Base-by-base conservation (phyloP, 2,113 vertebrate genomes). In the Gavia stellata region DNA sequence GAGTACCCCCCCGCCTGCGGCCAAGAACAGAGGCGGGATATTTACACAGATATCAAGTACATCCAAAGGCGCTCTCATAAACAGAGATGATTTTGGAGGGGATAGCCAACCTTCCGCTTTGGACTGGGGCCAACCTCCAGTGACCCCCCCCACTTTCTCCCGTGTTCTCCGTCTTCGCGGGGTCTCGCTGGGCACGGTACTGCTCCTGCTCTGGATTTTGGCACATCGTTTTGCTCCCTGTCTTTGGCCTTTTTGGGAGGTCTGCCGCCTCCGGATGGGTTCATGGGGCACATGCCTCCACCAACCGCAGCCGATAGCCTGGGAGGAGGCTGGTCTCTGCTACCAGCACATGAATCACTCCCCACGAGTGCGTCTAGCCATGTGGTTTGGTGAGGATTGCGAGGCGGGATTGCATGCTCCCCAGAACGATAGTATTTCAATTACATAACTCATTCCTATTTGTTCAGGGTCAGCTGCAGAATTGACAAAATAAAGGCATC, bases 131-230 rank as follows among this genome's bases (percentile, higher is more conserved):
- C 68, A 90, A 33, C 29, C 20, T 63, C 31, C 38, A 38, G 26
- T 17, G 55, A 56, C 28, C 2, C 23, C 7, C 7, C 9, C 10
- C 3, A 8, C 13, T 36, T 63, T 45, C 52, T 74, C 61, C 59
- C 1, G 4, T 10, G 0, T 17, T 38, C 38, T 58, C 33, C 2
- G 1, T 21, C 59, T 71, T 77, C 1, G 1, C 34, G 1, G 1
- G 66, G 29, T 66, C 66, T 73, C 6, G 0, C 58, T 2, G 3
- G 23, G 31, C 53, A 74, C 3, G 2, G 12, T 0, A 1, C 40
- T 44, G 47, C 47, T 55, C 65, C 58, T 3, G 0, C 61, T 49
- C 40, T 0, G 1, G 40, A 25, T 10, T 62, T 66, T 71, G 17
- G 5, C 21, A n/a, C 2, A 0, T 28, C 2, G 1, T n/a, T 88